Base-by-base conservation (phyloP, 2,113 vertebrate genomes). In the Neolamprologus brichardi region DNA sequence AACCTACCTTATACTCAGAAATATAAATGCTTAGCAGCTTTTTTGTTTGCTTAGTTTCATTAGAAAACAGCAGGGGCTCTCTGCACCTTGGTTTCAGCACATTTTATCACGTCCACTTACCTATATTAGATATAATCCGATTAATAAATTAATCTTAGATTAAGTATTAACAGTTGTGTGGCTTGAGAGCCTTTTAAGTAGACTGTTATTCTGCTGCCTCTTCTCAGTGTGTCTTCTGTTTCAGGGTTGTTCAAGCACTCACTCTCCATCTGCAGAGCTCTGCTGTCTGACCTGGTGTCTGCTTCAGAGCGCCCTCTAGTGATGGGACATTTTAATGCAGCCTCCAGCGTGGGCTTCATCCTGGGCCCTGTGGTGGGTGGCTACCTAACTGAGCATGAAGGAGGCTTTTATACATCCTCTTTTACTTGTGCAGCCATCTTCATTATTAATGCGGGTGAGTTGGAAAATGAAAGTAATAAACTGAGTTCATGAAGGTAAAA, bases 201-300 rank as follows among this genome's bases (percentile, higher is more conserved):
- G 9, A 30, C 46, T 51, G 46, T 51, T 18, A 51, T 25, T 77
- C 17, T 77, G 25, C 8, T 17, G 8, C 41, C 52, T n/a, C 4
- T 8, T 32, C 11, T 81, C 28, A 54, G 13, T 8, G 2, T 80
- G 23, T 84, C 28, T 85, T 2, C 91, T 70, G 70, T 90, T 93
- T 51, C 95, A 99, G 99, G 98, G 84, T 95, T 99, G 91, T 99
- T 99, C 95, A 99, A 99, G 81, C 98, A 99, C 94, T 98, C 99
- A 0, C 96, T 98, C 39, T 99, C 99, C 67, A 97, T 99, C 93
- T 98, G 97, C 92, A 98, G 98, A 95, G 98, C 98, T 2, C 95
- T 99, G 79, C 96, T 99, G 58, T 98, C 99, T 7, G 99, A 99
- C 89, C 89, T 99, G 94, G 98, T 99, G 92, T 93, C 95, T 2